Base-by-base conservation (phyloP, 2,113 vertebrate species). In the Dermatemys mawii region DNA sequence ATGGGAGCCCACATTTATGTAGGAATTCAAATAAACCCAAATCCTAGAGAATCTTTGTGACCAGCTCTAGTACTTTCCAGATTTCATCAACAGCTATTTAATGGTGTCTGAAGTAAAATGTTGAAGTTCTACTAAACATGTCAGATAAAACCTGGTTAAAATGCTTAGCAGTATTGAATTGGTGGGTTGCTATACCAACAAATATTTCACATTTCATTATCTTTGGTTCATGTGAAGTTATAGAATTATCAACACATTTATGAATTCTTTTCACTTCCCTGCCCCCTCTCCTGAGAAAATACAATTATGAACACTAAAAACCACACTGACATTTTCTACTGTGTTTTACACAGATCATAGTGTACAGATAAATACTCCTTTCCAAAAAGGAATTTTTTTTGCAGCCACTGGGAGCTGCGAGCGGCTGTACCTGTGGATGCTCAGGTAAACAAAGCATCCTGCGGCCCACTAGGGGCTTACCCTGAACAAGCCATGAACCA, bases 61-160 rank as follows among this genome's bases (percentile, higher is more conserved):
- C 78, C 92, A 67, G 54, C 90, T 85, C 12, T 60, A 87, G 89
- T 63, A 19, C 54, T 86, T 48, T 95, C 86, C 93, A 84, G 78
- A 81, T 79, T 70, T 93, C 67, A 60, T 35, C 48, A 50, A 51
- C 80, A 76, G 27, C 91, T 87, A 79, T 35, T 90, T 94, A 83
- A 87, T 44, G 1, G 22, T 38, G 48, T 90, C 78, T 85, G 80
- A 89, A 54, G 57, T 44, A 87, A 96, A 95, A 76, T 46, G 57
- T 54, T 93, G 57, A 90, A 93, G 67, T 82, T 86, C 67, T 60
- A 49, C 84, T 86, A 95, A 70, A 90, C 35, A 21, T 80, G 88
- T 75, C 70, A 75, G 63, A 60, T 54, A 92, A 95, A 97, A 44
- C n/a, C 19, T 95, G 89, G 95, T 92, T 89, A 96, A 94, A 96